Conservation (phyloP, 2,113 vertebrate species). For the Rhagologus leucostigma region DNA sequence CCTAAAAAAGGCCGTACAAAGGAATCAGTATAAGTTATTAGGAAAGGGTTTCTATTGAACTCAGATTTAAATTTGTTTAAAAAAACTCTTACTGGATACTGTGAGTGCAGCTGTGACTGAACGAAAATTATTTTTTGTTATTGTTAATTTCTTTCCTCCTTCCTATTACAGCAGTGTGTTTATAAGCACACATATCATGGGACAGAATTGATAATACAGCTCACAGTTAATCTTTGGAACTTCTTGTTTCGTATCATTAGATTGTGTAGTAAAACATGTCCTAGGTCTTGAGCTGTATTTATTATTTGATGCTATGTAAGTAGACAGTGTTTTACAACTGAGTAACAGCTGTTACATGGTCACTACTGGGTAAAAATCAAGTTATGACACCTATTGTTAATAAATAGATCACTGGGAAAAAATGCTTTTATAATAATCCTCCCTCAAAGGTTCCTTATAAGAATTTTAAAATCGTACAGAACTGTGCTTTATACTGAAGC, state of each 20-base stretch:
- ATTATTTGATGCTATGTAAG: neutral
- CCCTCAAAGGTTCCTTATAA: neutral
- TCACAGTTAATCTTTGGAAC: slow-evolving; percentile 18
- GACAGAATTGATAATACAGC: neutral
- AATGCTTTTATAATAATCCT: neutral
- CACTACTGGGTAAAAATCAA: neutral
- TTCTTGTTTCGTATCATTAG: neutral
- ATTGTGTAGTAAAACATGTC: neutral
- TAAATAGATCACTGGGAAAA: neutral
- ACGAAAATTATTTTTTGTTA: neutral
- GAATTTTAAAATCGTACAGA: neutral
- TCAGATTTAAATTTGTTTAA: neutral
- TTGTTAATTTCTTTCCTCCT: neutral
- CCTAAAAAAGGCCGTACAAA: neutral
- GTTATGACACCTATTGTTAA: neutral
- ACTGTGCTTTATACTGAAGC: neutral
- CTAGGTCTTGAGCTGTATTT: slow-evolving; percentile 3
- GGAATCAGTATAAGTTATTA: neutral
- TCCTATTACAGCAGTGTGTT: neutral
- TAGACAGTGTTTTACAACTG: slow-evolving; percentile 2
- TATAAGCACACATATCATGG: neutral
- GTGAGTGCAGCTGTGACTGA: neutral
- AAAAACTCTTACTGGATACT: neutral
- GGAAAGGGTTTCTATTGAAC: neutral
- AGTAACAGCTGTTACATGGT: neutral